Base-by-base conservation (phyloP, 92 coral and sea anemone species). In the Siderastrea siderea region DNA sequence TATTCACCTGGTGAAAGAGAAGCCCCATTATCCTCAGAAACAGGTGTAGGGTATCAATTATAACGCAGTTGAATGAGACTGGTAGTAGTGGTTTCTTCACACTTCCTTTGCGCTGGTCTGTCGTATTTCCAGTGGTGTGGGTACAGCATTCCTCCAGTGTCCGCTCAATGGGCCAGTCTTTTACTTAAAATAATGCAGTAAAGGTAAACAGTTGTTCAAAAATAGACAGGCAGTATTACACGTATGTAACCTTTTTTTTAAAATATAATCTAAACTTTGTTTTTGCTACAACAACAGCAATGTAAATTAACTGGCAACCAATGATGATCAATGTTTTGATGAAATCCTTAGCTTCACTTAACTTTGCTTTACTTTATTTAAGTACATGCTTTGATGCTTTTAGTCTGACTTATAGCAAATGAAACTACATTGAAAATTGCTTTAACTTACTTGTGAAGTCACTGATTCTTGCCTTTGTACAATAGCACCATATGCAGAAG, bases 141-240 rank as follows among this genome's bases (percentile, higher is more conserved):
- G 10, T 59, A 16, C 1, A 0, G 11, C 82, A 78, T 11, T 60
- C 13, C 11, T 44, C 38, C 4, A 61, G 13, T 1, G 26, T 78
- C 70, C 82, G 60, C 14, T 78, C 71, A 62, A 78, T 78, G 17
- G 64, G 80, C 66, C 80, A 75, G 80, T 75, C 80, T 53, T 75
- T 65, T 75, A 75, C 80, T 75, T 1, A 75, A 75, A 75, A 5
- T 5, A 75, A 68, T 17, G 16, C 46, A 68, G 38, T 26, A 26
- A 68, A 64, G 6, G 14, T 26, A 68, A 45, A 45, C 46, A 26
- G 47, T 68, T 68, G 7, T 17, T 3, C 10, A 74, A 17, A 45
- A 74, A 74, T 49, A 68, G n/a, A 38, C 6, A 5, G 12, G 2
- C 47, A 67, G 38, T 26, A 26, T 26, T 26, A 26, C 38, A 26